Conservation (phyloP, 1,140 invertebrate species). For the Pachypeltis micranthus region DNA sequence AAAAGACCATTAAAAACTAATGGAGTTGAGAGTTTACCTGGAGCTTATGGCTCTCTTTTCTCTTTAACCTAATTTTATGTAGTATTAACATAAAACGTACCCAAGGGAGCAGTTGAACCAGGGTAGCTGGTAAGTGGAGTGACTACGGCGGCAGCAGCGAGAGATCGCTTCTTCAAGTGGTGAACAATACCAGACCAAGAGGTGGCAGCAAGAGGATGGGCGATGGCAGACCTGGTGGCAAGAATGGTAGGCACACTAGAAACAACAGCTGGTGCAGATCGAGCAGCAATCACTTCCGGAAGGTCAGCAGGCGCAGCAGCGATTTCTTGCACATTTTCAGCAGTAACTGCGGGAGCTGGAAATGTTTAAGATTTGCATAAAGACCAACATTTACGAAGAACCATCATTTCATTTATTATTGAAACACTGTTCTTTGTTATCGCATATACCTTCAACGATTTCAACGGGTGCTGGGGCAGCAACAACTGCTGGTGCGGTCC, state of each 20-base stretch:
- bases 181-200: not conserved
- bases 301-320: not conserved
- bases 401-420: no score
- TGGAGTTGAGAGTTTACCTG: not conserved
- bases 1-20: not conserved
- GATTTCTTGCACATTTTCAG: not conserved
- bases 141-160: not conserved
- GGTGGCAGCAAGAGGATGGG: not conserved
- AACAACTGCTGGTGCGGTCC: no score
- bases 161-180: not conserved
- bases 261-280: not conserved
- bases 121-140: conserved; percentile 20
- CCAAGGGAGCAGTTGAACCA: conserved; percentile 13
- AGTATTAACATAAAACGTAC: no score
- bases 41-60: no score
- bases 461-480: not conserved
- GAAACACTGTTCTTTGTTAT: no score
- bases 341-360: not conserved
- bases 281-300: conserved; percentile 3
- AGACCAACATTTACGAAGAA: no score
- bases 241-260: not conserved
- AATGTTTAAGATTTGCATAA: no score
- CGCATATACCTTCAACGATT: not conserved
- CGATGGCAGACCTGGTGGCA: conserved; percentile 1
- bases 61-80: no score